Evolutionary conservation across 2,888 invertebrate genomes (phyloP), one percentile per base, ranked within the genome.

Genomic region (Drosophila greeni): DNA sequence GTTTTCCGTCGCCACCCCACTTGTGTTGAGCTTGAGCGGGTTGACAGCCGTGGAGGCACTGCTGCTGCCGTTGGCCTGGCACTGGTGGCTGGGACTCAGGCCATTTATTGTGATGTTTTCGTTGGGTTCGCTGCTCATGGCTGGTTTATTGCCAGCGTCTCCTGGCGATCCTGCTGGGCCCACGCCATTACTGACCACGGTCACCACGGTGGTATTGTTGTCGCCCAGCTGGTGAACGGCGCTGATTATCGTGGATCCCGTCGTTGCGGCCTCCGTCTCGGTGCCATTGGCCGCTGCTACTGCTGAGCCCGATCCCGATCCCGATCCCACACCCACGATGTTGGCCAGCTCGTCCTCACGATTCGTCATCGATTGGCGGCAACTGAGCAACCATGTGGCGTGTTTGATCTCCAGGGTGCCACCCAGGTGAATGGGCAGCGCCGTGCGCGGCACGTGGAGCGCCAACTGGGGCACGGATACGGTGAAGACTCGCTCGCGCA

Each of bases 401-500:
- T 98, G 98, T 91, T 97, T 95, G 84, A 95, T 92, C 86, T 93
- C 92, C 88, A 95, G 92, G 82, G 92, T 92, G 76, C 98, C 98
- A 84, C 98, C 98, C 86, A 98, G 92, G 88, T 94, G 94, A 80
- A 91, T 91, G 80, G 98, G 98, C 89, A 98, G 91, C 85, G 96
- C 94, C 87, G 95, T 94, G 84, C 93, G 91, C 60, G 97, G 97
- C 88, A 98, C 95, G 92, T 98, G 97, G 86, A 92, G 91, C 75
- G 93, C 92, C 77, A 98, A 91, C 89, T 97, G 97, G 67, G 96
- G 95, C 88, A 96, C 92, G 88, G 95, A 97, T 81, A 98, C 97
- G 29, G 97, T 98, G 90, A 95, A 97, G 70, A 98, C 98, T 84
- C 98, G 92, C 89, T 98, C 98, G 74, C 98, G 92, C 78, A 98